Base-by-base conservation (phyloP, 1,140 invertebrate species). In the Rhyzopertha dominica region DNA sequence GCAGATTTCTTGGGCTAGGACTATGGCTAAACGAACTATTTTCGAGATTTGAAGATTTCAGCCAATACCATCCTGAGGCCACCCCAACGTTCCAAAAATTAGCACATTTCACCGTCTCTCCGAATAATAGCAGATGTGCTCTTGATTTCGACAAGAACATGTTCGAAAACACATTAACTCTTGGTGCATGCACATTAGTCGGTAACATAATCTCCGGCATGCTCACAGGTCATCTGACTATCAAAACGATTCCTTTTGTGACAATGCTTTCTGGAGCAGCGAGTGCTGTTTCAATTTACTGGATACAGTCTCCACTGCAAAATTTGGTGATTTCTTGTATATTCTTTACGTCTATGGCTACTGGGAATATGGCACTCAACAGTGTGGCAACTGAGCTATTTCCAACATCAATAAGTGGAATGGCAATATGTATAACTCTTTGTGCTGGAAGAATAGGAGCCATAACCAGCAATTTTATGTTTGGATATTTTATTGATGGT, bases 11-110 rank as follows among this genome's bases (percentile, higher is more conserved):
- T 39, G 82, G 81, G 2, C 59, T 85, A 4, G 81, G 80, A 41
- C 65, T 84, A 12, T 85, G 82, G 82, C 73, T 83, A 12, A 81
- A 81, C 12, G 81, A 84, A 58, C 61, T 85, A 4, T 76, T 82
- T 20, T 73, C 77, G 7, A 69, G 80, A 2, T 74, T 78, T 47
- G 65, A 74, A 25, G 63, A 62, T 14, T 72, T 70, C 45, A 69
- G 74, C 19, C 57, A 62, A 13, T 44, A 59, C 0, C 54, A 74
- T 52, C 74, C 74, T 2, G 69, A 77, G 47, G 48, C 34, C 16
- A 66, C 69, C 0, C 63, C 70, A 5, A 68, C 70, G 10, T 64
- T 79, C 2, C 75, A 73, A 35, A 56, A 75, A 46, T 43, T 78
- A 5, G 62, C 67, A n/a, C 31, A 47, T 16, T 26, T 57, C 13